These are phyloP conservation scores for Cebidichthys violaceus DNA, from an alignment of 2,113 vertebrate species.

Conservation along the genomic window DNA sequence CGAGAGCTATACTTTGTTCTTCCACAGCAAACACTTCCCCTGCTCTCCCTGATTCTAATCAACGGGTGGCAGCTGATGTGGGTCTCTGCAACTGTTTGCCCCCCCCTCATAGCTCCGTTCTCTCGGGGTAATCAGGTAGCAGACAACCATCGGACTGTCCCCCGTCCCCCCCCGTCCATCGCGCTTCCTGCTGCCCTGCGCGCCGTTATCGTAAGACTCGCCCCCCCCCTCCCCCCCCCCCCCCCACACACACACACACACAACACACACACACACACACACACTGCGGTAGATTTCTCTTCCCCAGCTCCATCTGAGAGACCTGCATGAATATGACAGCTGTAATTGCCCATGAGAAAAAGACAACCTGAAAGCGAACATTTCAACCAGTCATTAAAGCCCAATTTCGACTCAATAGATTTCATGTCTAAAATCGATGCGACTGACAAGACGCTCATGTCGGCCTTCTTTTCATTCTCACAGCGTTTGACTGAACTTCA, in stretches of 20 bases:
- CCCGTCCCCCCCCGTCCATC: neutral
- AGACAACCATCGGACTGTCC: neutral
- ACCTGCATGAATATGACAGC: neutral
- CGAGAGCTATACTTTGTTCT: constrained; percentile 35
- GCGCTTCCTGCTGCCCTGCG: neutral
- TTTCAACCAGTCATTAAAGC: neutral
- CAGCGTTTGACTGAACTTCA: constrained; percentile 1
- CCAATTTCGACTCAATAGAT: neutral
- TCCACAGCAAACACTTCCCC: constrained; percentile 24
- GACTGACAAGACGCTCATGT: neutral
- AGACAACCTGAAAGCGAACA: neutral
- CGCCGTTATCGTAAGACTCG: too few relatives aligned
- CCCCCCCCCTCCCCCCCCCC: too few relatives aligned
- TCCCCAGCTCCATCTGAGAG: neutral
- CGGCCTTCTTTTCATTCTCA: neutral
- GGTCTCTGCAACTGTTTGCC: neutral
- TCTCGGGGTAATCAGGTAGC: constrained; percentile 38
- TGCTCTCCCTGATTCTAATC: constrained; percentile 57
- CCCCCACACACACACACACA: too few relatives aligned
- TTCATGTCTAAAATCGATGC: constrained; percentile 5
- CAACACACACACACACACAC: too few relatives aligned
- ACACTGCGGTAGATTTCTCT: too few relatives aligned
- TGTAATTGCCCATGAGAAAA: constrained; percentile 5
- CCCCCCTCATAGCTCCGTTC: constrained; percentile 4
- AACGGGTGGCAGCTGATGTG: constrained; percentile 10